Evolutionary conservation across 2,113 vertebrate species (phyloP), one percentile per base, ranked within the genome.

Genomic region (Myxocyprinus asiaticus): DNA sequence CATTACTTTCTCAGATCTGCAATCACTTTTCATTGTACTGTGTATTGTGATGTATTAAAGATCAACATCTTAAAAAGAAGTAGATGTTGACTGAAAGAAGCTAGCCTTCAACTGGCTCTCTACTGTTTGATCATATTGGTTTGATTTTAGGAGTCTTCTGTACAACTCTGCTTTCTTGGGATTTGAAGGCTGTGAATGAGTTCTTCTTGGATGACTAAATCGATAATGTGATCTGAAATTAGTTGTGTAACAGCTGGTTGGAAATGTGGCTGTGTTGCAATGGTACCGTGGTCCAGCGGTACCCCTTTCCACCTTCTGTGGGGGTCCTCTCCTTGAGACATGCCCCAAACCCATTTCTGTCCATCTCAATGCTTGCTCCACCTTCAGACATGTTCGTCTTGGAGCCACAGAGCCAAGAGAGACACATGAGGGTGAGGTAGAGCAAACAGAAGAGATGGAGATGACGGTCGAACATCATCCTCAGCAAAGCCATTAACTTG

Each of bases 301-400:
- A 47, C 62, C 5, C 0, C 15, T 69, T 51, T 61, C 44, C 42
- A 6, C 64, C 0, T 17, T 4, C 3, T 53, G 42, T 4, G 56
- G 15, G 4, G 7, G 17, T 0, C 71, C 63, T 4, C 56, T 69
- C 10, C 47, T 82, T 2, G 17, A 15, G 33, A 4, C 17, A 59
- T 67, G 42, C 3, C 7, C 7, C 47, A 67, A 69, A 0, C 10
- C 4, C 15, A 81, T 74, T 50, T 88, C 74, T 1, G 80, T 80
- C 76, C 88, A 90, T 77, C 76, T 66, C 0, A 91, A 58, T 0
- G 74, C 77, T 76, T 84, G 76, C 67, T 91, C 89, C 50, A 91
- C 51, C 33, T 79, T 83, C 4, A 44, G 53, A 7, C 3, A 15
- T 68, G 61, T 7, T 0, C 6, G 4, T 33, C 48, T 45, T 3